Conservation (phyloP, 1,140 invertebrate genomes). For the Drosophila repleta region DNA sequence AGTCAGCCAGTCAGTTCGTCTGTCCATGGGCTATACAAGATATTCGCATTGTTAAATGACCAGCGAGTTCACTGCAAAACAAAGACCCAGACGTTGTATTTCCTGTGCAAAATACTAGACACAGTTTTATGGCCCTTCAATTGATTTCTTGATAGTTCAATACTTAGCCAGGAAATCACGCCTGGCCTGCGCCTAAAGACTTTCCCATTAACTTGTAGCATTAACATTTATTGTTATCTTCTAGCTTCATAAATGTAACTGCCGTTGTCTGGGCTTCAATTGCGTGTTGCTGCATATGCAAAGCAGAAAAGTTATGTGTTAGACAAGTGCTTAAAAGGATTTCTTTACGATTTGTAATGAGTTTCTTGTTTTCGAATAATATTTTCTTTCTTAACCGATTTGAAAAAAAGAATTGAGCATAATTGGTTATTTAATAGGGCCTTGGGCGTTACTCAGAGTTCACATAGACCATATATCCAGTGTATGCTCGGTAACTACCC, state of each 20-base stretch:
- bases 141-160: slow-evolving; percentile 36
- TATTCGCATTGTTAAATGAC: slow-evolving; percentile 56
- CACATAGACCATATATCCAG: no score
- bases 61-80: slow-evolving; percentile 18
- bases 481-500: no score
- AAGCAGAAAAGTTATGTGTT: not conserved
- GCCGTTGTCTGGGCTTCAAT: not conserved
- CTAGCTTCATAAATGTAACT: slow-evolving; percentile 1
- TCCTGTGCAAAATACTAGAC: slow-evolving; percentile 47
- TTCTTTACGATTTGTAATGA: no score
- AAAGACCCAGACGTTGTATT: slow-evolving; percentile 43
- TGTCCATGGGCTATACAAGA: slow-evolving; percentile 16
- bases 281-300: no score
- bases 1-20: slow-evolving; percentile 29
- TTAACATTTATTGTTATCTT: slow-evolving; percentile 2
- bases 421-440: no score
- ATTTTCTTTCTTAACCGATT: not conserved
- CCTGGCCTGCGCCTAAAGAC: not conserved
- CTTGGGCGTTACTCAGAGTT: no score
- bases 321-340: not conserved
- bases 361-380: not conserved
- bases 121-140: slow-evolving; percentile 55
- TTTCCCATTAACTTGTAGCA: not conserved
- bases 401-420: not conserved
- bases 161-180: slow-evolving; percentile 30